phyloP scores from a whole-genome alignment of 2,113 vertebrate species.

The human region DNA sequence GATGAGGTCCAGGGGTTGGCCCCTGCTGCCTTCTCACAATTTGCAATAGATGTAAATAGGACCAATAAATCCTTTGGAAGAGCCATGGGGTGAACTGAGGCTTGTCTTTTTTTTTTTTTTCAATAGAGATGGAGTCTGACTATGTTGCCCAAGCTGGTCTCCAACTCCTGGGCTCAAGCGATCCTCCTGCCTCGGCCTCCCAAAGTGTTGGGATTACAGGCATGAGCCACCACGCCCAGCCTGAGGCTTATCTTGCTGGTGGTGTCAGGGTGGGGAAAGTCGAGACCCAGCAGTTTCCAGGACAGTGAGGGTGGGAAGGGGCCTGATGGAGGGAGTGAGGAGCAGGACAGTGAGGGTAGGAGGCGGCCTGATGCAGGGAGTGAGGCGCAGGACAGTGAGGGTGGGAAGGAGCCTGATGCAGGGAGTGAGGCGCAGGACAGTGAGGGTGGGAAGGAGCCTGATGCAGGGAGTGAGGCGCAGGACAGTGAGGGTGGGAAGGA shows the following conservation, averaged over 20 bases:
- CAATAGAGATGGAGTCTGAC: too few species aligned
- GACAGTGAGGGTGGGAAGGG: background rate
- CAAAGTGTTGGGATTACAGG: too few species aligned
- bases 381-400: too few species aligned
- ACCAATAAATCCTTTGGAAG: slow-evolving; percentile 84
- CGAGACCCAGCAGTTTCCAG: background rate
- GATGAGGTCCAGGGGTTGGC: slow-evolving; percentile 55
- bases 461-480: too few species aligned
- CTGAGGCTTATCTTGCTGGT: background rate
- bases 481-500: accelerated
- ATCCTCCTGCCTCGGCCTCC: too few species aligned
- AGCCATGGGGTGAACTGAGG: background rate
- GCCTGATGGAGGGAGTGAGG: background rate
- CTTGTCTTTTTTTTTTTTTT: background rate
- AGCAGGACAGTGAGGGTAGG: too few species aligned
- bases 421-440: too few species aligned
- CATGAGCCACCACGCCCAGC: accelerated
- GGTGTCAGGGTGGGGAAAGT: background rate
- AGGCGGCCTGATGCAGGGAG: accelerated
- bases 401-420: accelerated
- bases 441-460: too few species aligned
- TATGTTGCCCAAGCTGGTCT: too few species aligned
- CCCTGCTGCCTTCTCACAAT: slow-evolving; percentile 77
- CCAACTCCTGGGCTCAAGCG: too few species aligned
- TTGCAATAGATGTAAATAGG: slow-evolving; percentile 86